A percentile compares a stretch with the other conserved stretches of the same genome.
phyloP scores from a whole-genome alignment of 1,140 invertebrate genomes.

The Magallana angulata region DNA sequence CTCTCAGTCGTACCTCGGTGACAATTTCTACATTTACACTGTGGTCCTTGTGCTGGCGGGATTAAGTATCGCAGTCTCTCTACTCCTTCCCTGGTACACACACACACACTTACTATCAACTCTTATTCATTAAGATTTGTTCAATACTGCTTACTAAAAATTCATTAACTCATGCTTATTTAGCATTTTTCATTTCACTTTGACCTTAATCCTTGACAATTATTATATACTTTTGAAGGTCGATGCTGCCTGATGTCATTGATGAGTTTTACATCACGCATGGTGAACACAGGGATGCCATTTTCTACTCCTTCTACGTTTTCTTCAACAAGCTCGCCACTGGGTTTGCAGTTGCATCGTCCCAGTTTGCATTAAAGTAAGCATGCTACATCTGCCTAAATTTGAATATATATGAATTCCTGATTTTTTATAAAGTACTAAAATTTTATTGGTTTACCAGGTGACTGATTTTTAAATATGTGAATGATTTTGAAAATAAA shows the following conservation, averaged over 20 bases:
- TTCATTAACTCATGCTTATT: too few species aligned
- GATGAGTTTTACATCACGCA: conserved; percentile 75
- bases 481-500: too few species aligned
- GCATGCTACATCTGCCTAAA: too few species aligned
- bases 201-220: too few species aligned
- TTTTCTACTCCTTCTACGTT: conserved; percentile 78
- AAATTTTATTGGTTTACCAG: too few species aligned
- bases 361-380: conserved; percentile 52
- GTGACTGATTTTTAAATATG: too few species aligned
- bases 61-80: conserved; percentile 65
- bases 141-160: too few species aligned
- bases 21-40: conserved; percentile 57
- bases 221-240: conserved; percentile 62
- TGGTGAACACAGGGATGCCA: conserved; percentile 72
- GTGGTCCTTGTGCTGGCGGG: conserved; percentile 66
- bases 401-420: too few species aligned
- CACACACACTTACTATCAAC: too few species aligned
- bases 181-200: too few species aligned
- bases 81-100: conserved; percentile 72
- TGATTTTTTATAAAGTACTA: too few species aligned
- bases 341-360: conserved; percentile 72
- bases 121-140: too few species aligned
- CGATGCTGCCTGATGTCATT: conserved; percentile 76
- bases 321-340: conserved; percentile 77
- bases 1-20: conserved; percentile 66